phyloP scores from a whole-genome alignment of 2,888 invertebrate species.

The Diploptera punctata region DNA sequence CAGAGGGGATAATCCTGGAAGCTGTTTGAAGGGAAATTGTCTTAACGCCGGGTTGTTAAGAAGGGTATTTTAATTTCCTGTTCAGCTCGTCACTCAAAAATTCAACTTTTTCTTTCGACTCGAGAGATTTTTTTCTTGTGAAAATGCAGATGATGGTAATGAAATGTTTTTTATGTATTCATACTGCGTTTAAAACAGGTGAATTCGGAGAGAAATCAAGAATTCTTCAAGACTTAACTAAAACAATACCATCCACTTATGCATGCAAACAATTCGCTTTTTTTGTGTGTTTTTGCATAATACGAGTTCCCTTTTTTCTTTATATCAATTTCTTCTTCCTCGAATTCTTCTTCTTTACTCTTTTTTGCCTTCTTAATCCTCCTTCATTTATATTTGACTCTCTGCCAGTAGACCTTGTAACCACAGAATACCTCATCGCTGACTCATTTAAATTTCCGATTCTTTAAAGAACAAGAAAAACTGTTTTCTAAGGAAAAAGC shows the following conservation, averaged over 20 bases:
- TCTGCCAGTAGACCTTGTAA: constrained; percentile 20
- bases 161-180: too few relatives aligned
- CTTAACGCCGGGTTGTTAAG: too few relatives aligned
- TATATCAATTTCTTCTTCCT: neutral
- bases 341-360: neutral
- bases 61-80: too few relatives aligned
- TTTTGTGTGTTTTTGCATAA: constrained; percentile 1
- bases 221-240: neutral
- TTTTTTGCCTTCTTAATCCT: constrained; percentile 10
- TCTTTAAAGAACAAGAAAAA: constrained; percentile 10
- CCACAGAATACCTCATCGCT: constrained; percentile 21
- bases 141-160: too few relatives aligned
- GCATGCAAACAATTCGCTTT: constrained; percentile 9
- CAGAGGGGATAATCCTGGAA: too few relatives aligned
- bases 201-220: neutral
- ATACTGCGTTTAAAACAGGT: too few relatives aligned
- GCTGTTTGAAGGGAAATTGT: too few relatives aligned
- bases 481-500: too few relatives aligned
- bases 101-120: too few relatives aligned
- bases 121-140: too few relatives aligned
- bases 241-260: neutral
- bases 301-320: neutral
- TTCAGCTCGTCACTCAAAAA: too few relatives aligned
- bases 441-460: constrained; percentile 36
- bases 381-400: constrained; percentile 28